These are phyloP conservation scores for Cyprinodon diabolis DNA, from an alignment of 2,797 vertebrate genomes.

Conservation along the genomic window DNA sequence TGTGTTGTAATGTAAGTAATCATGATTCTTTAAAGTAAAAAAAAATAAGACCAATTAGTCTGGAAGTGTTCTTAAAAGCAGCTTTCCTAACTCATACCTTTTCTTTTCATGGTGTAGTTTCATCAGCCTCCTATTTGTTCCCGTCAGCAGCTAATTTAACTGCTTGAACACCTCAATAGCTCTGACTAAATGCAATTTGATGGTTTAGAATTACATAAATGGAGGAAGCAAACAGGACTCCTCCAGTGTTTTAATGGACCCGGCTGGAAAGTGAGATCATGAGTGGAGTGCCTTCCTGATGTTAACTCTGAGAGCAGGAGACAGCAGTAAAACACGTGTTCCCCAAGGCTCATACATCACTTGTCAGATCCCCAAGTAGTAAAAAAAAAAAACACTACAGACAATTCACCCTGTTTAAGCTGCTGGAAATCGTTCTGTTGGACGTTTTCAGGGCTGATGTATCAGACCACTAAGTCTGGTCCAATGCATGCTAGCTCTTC, in stretches of 20 bases:
- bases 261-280: slow-evolving; percentile 7
- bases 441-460: not conserved
- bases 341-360: slow-evolving; percentile 1
- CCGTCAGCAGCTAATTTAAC: not conserved
- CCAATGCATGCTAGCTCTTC: not conserved
- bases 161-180: not conserved
- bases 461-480: not conserved
- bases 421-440: not conserved
- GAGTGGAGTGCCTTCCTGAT: not conserved
- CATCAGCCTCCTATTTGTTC: not conserved
- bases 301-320: slow-evolving; percentile 6
- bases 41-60: not conserved
- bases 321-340: slow-evolving; percentile 5
- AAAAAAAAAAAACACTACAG: not conserved
- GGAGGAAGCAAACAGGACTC: slow-evolving; percentile 4
- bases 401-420: not conserved
- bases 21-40: not conserved
- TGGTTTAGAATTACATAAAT: slow-evolving; percentile 7
- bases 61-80: not conserved
- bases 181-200: not conserved
- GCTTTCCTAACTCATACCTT: not conserved
- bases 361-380: not conserved
- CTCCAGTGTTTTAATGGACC: slow-evolving; percentile 7
- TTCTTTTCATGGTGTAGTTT: not conserved
- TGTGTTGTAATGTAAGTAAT: not conserved